A percentile compares a stretch with the other conserved stretches of the same genome.
phyloP scores from a whole-genome alignment of 2,797 vertebrate species.

The Lepilemur ruficaudatus region DNA sequence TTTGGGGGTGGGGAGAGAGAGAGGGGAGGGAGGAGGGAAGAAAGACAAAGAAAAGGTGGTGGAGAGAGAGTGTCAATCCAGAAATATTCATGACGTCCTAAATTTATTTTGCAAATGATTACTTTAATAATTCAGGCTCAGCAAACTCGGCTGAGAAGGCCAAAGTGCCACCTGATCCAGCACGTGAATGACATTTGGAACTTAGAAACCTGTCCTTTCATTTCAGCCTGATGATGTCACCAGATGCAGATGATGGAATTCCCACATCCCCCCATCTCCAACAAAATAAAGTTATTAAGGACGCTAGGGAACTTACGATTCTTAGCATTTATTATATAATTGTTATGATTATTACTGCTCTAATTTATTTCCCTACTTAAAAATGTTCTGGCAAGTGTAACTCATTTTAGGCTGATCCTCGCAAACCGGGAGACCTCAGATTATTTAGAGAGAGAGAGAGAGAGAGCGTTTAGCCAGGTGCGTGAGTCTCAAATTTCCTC shows the following conservation, averaged over 20 bases:
- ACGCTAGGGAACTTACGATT: constrained; percentile 47
- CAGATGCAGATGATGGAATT: constrained; percentile 55
- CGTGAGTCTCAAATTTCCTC: constrained; percentile 64
- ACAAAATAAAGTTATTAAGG: constrained; percentile 60
- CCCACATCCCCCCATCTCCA: background rate
- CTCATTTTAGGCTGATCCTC: constrained; percentile 68
- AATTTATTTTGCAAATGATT: constrained; percentile 35
- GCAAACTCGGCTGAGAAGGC: background rate
- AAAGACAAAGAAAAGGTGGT: no score
- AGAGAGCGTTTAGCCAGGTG: constrained; percentile 74
- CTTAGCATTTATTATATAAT: constrained; percentile 75
- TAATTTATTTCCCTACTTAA: constrained; percentile 82
- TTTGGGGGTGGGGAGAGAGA: no score
- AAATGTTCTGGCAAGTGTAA: constrained; percentile 75
- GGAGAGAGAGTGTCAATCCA: background rate
- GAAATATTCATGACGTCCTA: constrained; percentile 20
- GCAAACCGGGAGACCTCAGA: constrained; percentile 41
- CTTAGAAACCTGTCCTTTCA: constrained; percentile 26
- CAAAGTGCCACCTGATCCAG: background rate
- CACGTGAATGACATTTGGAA: constrained; percentile 36
- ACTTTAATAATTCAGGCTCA: constrained; percentile 51
- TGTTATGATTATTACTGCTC: constrained; percentile 76
- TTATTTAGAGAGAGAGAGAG: constrained; percentile 74
- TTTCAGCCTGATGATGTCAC: constrained; percentile 64
- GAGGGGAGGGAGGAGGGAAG: no score